A percentile compares a stretch with the other conserved stretches of the same genome.
These are phyloP conservation scores for Acanthochromis polyacanthus DNA, from an alignment of 2,113 vertebrate genomes.

Conservation along the genomic window DNA sequence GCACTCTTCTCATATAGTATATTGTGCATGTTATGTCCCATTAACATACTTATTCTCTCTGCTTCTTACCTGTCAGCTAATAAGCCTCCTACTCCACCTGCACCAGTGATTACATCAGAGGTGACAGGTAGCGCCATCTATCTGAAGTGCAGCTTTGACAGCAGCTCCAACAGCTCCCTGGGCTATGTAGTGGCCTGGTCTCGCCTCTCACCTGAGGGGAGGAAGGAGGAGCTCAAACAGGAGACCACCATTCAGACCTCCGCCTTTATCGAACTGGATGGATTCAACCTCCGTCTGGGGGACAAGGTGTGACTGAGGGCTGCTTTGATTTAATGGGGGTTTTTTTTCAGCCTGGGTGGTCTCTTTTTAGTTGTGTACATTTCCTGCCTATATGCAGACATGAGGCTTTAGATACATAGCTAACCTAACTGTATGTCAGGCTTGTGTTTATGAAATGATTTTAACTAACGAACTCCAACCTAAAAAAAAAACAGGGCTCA, in stretches of 20 bases:
- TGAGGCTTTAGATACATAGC: no score
- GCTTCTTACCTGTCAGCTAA: slow-evolving; percentile 46
- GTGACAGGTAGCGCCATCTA: slow-evolving; percentile 78
- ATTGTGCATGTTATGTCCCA: neutral
- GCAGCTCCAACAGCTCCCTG: slow-evolving; percentile 82
- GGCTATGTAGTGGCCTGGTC: slow-evolving; percentile 90
- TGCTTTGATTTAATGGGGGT: neutral
- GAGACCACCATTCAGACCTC: slow-evolving; percentile 87
- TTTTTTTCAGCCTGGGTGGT: no score
- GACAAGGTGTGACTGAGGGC: slow-evolving; percentile 84
- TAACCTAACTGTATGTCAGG: no score
- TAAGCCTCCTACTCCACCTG: slow-evolving; percentile 76
- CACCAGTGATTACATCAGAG: slow-evolving; percentile 83
- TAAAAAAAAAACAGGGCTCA: no score
- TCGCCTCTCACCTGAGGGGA: slow-evolving; percentile 86
- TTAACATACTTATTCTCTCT: neutral
- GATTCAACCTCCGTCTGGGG: slow-evolving; percentile 91
- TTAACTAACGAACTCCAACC: no score
- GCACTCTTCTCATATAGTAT: no score
- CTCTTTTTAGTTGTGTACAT: no score
- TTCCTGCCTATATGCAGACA: no score
- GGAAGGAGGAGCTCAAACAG: slow-evolving; percentile 88
- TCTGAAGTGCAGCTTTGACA: slow-evolving; percentile 88
- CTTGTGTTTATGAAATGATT: no score
- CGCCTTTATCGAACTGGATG: slow-evolving; percentile 91